These are phyloP conservation scores for Accipiter cooperii DNA, from an alignment of 2,113 vertebrate genomes.

Conservation along the genomic window DNA sequence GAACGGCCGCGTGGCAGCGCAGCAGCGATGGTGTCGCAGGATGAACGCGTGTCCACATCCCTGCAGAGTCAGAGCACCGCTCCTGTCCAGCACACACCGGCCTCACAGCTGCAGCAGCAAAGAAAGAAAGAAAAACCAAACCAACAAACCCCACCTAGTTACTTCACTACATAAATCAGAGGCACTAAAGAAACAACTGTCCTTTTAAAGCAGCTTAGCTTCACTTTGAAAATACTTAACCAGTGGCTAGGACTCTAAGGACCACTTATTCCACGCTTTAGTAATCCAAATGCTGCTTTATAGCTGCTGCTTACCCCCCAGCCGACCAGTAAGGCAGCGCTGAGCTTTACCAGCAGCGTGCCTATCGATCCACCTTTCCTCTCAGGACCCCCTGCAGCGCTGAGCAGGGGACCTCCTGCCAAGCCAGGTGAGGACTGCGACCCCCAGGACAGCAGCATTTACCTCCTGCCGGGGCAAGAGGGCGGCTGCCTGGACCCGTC, in stretches of 20 bases:
- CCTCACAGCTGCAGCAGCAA: neutral
- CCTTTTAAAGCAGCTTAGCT: neutral
- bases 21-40: neutral
- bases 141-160: no score
- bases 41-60: neutral
- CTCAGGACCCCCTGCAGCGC: neutral
- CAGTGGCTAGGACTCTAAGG: neutral
- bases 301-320: neutral
- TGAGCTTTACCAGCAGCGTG: accelerated
- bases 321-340: accelerated
- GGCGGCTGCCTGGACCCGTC: neutral
- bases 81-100: neutral
- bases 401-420: no score
- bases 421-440: neutral
- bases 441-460: neutral
- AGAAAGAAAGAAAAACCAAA: no score
- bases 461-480: neutral
- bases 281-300: neutral
- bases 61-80: accelerated
- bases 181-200: neutral
- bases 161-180: neutral
- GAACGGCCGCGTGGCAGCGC: neutral
- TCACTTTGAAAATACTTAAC: neutral
- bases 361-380: neutral
- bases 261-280: neutral